Evolutionary conservation across 2,113 vertebrate species (phyloP).

Genomic region (Ictalurus furcatus): DNA sequence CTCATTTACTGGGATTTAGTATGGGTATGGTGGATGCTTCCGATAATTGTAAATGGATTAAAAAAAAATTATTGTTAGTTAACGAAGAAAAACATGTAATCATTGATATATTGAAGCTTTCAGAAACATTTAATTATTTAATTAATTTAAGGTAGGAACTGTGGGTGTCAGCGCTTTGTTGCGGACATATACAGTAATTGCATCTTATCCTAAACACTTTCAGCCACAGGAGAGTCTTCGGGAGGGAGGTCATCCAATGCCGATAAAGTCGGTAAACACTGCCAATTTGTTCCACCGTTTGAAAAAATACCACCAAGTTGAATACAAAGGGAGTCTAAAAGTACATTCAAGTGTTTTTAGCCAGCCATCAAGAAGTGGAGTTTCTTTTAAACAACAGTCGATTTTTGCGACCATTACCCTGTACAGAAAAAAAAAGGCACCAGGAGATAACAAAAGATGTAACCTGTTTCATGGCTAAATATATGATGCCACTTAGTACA

Average conservation of each 20-base stretch:
- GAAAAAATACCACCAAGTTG: not conserved
- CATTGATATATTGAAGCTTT: not conserved
- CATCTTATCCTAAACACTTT: not conserved
- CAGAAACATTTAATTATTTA: not conserved
- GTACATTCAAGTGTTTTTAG: not conserved
- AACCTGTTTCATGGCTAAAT: not conserved
- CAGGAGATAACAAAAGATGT: not conserved
- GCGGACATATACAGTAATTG: not conserved
- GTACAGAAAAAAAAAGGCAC: not conserved
- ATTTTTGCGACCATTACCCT: not conserved
- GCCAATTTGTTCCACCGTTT: not conserved
- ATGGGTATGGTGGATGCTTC: not conserved
- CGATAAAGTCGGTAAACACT: not conserved
- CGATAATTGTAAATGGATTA: not conserved
- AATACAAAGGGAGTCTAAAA: not conserved
- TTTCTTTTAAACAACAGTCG: not conserved
- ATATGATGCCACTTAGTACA: not conserved
- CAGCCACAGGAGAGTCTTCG: too few species aligned
- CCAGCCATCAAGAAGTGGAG: not conserved
- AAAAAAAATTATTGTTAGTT: not conserved
- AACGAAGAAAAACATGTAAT: not conserved
- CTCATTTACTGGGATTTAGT: not conserved
- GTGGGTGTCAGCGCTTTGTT: not conserved
- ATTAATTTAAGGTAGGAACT: not conserved
- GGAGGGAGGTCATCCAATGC: not conserved